A percentile compares a stretch with the other conserved stretches of the same genome.
phyloP scores from a whole-genome alignment of 2,113 vertebrate genomes.

The Cottus gobio region DNA sequence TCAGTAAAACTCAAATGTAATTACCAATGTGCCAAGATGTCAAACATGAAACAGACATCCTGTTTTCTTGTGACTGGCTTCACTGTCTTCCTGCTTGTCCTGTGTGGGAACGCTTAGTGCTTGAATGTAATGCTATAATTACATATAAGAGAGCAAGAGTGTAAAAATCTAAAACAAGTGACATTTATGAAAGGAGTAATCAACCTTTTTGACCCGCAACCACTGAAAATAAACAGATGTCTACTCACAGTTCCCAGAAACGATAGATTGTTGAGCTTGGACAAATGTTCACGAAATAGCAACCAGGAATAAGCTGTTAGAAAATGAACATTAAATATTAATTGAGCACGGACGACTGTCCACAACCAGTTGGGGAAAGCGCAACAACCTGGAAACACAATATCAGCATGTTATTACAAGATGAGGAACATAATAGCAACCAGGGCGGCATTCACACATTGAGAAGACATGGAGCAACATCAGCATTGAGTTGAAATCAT shows the following conservation, averaged over 20 bases:
- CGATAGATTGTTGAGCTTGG: not conserved
- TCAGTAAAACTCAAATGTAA: constrained; percentile 24
- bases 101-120: constrained; percentile 6
- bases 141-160: not conserved
- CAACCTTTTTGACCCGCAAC: constrained; percentile 8
- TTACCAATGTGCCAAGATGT: constrained; percentile 23
- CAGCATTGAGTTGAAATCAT: not conserved
- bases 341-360: not conserved
- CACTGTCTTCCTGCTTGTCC: constrained; percentile 1
- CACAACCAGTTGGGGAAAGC: not conserved
- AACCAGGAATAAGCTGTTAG: too few species aligned
- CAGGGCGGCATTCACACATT: not conserved
- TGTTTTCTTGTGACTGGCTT: constrained; percentile 46
- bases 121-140: not conserved
- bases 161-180: constrained; percentile 29
- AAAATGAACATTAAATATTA: not conserved
- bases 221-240: constrained; percentile 30
- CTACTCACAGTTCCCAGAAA: not conserved
- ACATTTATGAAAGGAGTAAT: constrained; percentile 18
- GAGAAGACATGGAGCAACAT: not conserved
- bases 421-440: not conserved
- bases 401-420: not conserved
- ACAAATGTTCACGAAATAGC: not conserved
- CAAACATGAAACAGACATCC: constrained; percentile 55
- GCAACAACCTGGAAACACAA: not conserved